Base-by-base conservation (phyloP, 2,113 vertebrate species). In the Halichoeres trimaculatus region DNA sequence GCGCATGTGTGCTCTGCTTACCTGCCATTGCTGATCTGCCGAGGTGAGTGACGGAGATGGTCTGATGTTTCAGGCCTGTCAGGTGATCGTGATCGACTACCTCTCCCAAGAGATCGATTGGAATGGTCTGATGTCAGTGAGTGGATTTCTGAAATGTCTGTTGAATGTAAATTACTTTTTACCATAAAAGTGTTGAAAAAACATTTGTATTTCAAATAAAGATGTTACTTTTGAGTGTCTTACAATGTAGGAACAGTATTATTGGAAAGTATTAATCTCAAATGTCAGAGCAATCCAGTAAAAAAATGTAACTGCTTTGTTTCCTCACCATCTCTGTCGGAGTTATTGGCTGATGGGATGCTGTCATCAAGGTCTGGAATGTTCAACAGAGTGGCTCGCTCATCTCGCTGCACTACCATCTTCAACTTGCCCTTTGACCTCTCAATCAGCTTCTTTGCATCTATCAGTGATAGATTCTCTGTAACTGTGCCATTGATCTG, bases 111-210 rank as follows among this genome's bases (percentile, higher is more conserved):
- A 68, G 97, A 97, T 91, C 94, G 96, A 89, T 94, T 96, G 82
- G 97, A 99, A 96, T 99, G 98, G 87, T 99, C 96, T 83, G 98
- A 99, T 88, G 96, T 96, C 93, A 99, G 92, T 74, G 98, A 99
- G 93, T 99, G 98, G 90, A 99, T 99, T 95, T 99, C 98, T 91
- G 98, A 99, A 95, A 99, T 99, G 92, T 99, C 98, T 99, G 93
- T 93, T 85, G 89, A 93, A 88, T 92, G 57, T 85, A 90, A 92
- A 78, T 36, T 23, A 53, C 1, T 36, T 55, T 16, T 17, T 51
- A 50, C n/a, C n/a, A n/a, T n/a, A n/a, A n/a, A n/a, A n/a, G n/a
- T n/a, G n/a, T n/a, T n/a, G n/a, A n/a, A n/a, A 22, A 43, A 2
- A 9, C 9, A 50, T 65, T 62, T n/a, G n/a, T n/a, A n/a, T n/a